phyloP scores from a whole-genome alignment of 2,888 invertebrate species.

The Eudemis profundana region DNA sequence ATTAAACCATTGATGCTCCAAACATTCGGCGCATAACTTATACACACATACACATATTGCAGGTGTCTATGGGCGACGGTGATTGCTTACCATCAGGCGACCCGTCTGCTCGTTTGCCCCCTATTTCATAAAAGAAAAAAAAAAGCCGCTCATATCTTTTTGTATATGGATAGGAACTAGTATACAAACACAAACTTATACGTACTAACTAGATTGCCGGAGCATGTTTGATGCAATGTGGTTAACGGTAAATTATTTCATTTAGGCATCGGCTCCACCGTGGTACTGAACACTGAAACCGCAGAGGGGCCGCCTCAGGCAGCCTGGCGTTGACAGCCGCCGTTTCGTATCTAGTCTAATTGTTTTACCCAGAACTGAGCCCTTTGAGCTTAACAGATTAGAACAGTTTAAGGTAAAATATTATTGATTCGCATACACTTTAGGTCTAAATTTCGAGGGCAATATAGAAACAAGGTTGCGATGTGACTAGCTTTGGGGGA shows the following conservation, averaged over 20 bases:
- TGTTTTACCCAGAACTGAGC: constrained; percentile 40
- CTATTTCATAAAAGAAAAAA: too few relatives aligned
- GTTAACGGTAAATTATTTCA: constrained; percentile 40
- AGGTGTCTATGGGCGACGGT: too few relatives aligned
- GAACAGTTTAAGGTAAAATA: constrained; percentile 22
- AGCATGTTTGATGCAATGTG: constrained; percentile 36
- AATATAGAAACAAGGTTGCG: constrained; percentile 16
- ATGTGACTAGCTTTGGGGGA: constrained; percentile 17
- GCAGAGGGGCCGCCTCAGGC: constrained; percentile 29
- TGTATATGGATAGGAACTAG: constrained; percentile 11
- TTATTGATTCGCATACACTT: constrained; percentile 21
- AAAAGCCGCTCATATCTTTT: neutral
- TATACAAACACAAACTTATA: constrained; percentile 3
- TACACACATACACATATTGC: constrained; percentile 9
- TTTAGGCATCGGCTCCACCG: constrained; percentile 26
- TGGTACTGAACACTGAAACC: constrained; percentile 35
- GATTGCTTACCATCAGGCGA: too few relatives aligned
- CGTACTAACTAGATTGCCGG: constrained; percentile 8
- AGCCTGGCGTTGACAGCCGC: constrained; percentile 41
- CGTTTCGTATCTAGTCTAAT: constrained; percentile 33
- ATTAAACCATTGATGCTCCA: neutral
- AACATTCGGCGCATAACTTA: neutral
- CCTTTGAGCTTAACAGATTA: constrained; percentile 38
- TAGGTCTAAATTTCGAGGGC: constrained; percentile 23
- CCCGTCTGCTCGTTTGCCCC: too few relatives aligned